Conservation (phyloP, 2,888 invertebrate genomes). For the Chrysolina americana region DNA sequence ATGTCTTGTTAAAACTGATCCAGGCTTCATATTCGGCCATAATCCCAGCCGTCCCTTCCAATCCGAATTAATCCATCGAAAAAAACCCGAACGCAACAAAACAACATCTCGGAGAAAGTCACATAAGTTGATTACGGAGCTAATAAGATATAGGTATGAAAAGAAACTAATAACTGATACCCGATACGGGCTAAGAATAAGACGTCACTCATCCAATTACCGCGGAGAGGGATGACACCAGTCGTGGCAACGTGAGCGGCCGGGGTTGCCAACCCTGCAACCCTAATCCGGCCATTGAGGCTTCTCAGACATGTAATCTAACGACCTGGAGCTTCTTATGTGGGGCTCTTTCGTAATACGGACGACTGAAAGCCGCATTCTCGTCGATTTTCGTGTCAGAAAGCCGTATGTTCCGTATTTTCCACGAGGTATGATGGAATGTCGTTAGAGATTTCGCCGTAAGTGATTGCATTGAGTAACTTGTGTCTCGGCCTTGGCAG, state of each 20-base stretch:
- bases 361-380: constrained; percentile 1
- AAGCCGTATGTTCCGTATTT: constrained; percentile 26
- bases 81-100: constrained; percentile 1
- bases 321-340: constrained; percentile 50
- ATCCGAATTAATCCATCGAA: neutral
- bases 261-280: constrained; percentile 65
- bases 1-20: neutral
- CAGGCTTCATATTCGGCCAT: neutral
- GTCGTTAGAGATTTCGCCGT: neutral
- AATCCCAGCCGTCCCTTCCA: neutral
- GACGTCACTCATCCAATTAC: constrained; percentile 67
- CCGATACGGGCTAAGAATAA: constrained; percentile 64
- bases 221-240: constrained; percentile 54
- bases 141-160: constrained; percentile 53
- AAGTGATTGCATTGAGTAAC: neutral
- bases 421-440: neutral
- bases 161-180: constrained; percentile 65
- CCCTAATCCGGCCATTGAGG: constrained; percentile 62
- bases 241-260: constrained; percentile 54
- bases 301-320: constrained; percentile 63
- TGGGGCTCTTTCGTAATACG: constrained; percentile 34
- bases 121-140: constrained; percentile 42
- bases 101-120: constrained; percentile 32
- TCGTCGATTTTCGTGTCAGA: constrained; percentile 31
- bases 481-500: neutral